Conservation (phyloP, 2,797 vertebrate genomes). For the Scarus forsteni region DNA sequence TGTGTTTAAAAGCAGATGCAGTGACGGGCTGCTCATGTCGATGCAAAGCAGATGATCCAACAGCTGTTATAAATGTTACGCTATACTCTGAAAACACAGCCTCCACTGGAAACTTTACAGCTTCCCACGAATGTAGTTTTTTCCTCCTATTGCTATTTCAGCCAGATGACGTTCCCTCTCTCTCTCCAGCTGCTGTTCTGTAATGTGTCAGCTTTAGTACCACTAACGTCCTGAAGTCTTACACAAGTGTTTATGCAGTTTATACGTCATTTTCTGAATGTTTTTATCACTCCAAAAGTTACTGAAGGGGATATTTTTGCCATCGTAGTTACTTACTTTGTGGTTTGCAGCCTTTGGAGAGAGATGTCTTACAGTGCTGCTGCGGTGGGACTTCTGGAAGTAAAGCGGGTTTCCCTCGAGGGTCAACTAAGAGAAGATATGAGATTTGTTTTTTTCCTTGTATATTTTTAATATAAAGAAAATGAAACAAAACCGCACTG, state of each 20-base stretch:
- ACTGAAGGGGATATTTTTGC: no score
- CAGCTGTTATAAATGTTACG: background rate
- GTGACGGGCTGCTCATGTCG: background rate
- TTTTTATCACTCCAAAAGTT: no score
- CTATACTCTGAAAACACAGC: background rate
- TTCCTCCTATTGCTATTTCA: no score
- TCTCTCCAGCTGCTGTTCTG: background rate
- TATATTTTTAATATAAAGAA: no score
- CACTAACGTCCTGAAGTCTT: background rate
- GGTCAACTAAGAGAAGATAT: conserved; percentile 81
- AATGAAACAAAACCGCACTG: no score
- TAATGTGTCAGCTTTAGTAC: no score
- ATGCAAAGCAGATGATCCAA: conserved; percentile 1
- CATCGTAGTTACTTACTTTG: conserved; percentile 81
- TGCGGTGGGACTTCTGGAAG: conserved; percentile 89
- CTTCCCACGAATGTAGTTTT: background rate
- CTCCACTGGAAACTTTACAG: background rate
- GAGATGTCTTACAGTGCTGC: conserved; percentile 83
- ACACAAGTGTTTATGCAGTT: background rate
- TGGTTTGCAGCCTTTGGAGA: conserved; percentile 87
- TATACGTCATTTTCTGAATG: no score
- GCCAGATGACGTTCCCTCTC: background rate
- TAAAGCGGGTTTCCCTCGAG: conserved; percentile 94
- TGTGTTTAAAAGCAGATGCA: background rate
- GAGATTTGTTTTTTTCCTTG: background rate